These are phyloP conservation scores for Smutsia temminckii DNA, from an alignment of 2,797 vertebrate species.

Conservation along the genomic window DNA sequence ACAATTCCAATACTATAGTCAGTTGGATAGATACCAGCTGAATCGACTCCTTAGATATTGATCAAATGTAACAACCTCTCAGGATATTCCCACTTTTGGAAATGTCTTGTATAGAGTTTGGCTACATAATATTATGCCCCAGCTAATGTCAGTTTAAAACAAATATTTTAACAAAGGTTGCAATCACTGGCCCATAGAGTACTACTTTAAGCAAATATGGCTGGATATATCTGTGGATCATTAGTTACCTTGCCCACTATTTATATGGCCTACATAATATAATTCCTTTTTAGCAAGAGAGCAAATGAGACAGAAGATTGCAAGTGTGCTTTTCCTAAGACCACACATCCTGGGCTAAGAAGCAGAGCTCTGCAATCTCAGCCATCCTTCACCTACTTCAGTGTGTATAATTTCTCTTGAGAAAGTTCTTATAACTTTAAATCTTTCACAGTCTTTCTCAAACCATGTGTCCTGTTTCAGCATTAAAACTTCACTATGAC, in stretches of 20 bases:
- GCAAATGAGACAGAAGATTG: neutral
- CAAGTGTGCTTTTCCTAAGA: neutral
- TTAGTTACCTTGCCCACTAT: neutral
- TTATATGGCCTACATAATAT: neutral
- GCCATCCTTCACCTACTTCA: neutral
- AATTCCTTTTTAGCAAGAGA: neutral
- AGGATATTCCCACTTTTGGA: neutral
- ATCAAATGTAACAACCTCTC: slow-evolving; percentile 41
- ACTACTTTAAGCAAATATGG: neutral
- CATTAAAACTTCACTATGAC: neutral
- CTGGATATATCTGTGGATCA: neutral
- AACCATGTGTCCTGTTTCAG: neutral
- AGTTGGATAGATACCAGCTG: neutral
- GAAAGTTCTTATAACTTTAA: neutral
- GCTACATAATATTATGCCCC: neutral
- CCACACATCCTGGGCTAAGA: neutral
- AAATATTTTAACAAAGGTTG: slow-evolving; percentile 2
- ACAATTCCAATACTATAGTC: neutral
- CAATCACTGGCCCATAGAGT: neutral
- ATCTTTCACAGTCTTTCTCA: neutral
- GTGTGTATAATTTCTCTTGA: neutral
- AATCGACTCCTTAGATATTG: neutral
- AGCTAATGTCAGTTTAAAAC: slow-evolving; percentile 10
- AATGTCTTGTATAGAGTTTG: neutral
- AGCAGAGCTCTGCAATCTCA: neutral